Base-by-base conservation (phyloP, 1,140 invertebrate genomes). In the Zaprionus ornatus region DNA sequence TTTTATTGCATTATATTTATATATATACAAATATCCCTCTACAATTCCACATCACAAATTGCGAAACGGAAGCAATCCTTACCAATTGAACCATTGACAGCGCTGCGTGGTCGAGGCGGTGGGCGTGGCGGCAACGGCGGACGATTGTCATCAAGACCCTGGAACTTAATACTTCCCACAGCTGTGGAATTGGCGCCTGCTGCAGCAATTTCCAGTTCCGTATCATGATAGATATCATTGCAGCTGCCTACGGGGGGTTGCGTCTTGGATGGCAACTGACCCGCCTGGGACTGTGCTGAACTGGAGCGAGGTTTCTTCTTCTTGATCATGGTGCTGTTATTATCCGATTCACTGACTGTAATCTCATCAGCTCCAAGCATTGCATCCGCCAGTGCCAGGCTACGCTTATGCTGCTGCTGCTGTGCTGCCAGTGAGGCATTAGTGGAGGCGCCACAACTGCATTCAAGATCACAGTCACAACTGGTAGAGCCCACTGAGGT, bases 311-410 rank as follows among this genome's bases (percentile, higher is more conserved):
- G 72, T 19, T 91, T 91, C 57, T 90, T 91, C 61, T 81, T 88
- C 25, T 92, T 92, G 37, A 92, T 81, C 77, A 91, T 91, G 10
- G 91, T 91, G 62, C 91, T 92, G 52, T 92, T 92, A 61, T 92
- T 92, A 67, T 92, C 91, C n/a, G 91, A 92, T 27, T 92, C 91
- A n/a, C 91, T 92, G 59, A 92, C 91, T 23, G 91, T 92, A 7
- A 92, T 92, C 68, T 92, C 91, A 63, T 92, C 91, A 0, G 91
- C 91, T 10, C 84, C 91, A 5, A 92, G 70, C 87, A 92, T 92
- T 25, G 90, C 90, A 50, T 91, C 90, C 1, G 81, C 80, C 13
- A 91, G 63, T 13, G 29, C 29, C 29, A 87, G 76, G n/a, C 72
- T 87, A 10, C 90, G 77, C 29, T 91, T 90, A 23, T 85, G 84